phyloP scores from a whole-genome alignment of 2,113 vertebrate genomes.

The Ptilonorhynchus violaceus region DNA sequence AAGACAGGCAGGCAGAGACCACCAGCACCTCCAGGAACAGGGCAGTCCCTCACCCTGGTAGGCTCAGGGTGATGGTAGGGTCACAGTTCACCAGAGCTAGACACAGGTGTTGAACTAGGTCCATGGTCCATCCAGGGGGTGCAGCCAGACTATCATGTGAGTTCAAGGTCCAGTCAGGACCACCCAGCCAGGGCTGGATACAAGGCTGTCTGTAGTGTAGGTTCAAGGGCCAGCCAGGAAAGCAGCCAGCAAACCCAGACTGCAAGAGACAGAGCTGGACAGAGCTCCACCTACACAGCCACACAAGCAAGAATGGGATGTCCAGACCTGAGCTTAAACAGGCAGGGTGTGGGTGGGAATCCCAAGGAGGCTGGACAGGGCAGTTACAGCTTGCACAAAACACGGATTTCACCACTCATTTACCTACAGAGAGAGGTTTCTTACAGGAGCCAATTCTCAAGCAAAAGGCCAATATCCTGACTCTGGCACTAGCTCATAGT shows the following conservation, averaged over 20 bases:
- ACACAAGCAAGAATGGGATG: neutral
- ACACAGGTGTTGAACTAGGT: accelerated
- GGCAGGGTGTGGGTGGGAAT: neutral
- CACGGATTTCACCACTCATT: neutral
- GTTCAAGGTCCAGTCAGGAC: neutral
- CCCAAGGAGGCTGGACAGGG: neutral
- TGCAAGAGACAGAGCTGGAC: neutral
- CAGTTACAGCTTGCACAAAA: neutral
- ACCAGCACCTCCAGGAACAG: neutral
- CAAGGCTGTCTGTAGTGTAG: neutral
- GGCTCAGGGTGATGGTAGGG: neutral
- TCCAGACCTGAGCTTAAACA: neutral
- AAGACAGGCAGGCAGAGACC: neutral
- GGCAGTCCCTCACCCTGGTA: neutral
- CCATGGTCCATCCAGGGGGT: neutral
- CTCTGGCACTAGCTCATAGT: neutral
- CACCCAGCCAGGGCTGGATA: neutral
- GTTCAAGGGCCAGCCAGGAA: neutral
- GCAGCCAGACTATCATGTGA: neutral
- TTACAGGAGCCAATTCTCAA: neutral
- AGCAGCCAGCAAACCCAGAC: neutral
- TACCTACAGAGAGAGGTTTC: neutral
- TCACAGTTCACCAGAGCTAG: neutral
- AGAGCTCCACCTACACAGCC: accelerated
- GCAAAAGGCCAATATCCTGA: neutral